Evolutionary conservation across 2,113 vertebrate genomes (phyloP), one percentile per base, ranked within the genome.

Genomic region (Xiphophorus couchianus): DNA sequence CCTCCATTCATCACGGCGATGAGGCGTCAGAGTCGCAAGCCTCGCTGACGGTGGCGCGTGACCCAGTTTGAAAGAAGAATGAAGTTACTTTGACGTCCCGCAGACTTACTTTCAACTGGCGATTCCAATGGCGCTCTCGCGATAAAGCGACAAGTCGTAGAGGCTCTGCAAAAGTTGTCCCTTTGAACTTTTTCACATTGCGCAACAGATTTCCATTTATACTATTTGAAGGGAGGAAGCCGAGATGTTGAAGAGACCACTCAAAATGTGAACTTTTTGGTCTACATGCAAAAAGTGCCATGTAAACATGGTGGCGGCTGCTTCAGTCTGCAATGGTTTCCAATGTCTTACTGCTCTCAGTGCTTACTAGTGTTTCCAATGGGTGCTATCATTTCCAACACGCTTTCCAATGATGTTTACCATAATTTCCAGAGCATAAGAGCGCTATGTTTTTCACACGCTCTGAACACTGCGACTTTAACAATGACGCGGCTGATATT

Each of bases 1-100:
- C 66, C 63, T 44, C 62, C 69, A 91, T 91, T 82, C 66, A 88
- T 91, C 88, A 91, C 71, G 15, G 6, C 54, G 64, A 87, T 83
- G 80, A 79, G 69, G 76, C 63, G 62, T 74, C 33, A 37, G 66
- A 17, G 84, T 81, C 66, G 3, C 48, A 66, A 28, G 75, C 33
- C 76, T 84, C 75, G 69, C 14, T 68, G 75, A 54, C 73, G 66
- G 66, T 30, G 4, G 5, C 22, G 19, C 30, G 33, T 73, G 77
- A 84, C 83, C 81, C 69, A 75, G 44, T 89, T 42, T 64, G 39
- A 35, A 33, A 62, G 60, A 13, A 3, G 44, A 39, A 30, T 84
- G 37, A 85, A 80, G 84, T 62, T 58, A 66, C 75, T 71, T 68
- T 69, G 54, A 62, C 67, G 71, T 67, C 28, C 8, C 1, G 15